phyloP scores from a whole-genome alignment of 2,797 vertebrate species.

The Sebastes nivosus region DNA sequence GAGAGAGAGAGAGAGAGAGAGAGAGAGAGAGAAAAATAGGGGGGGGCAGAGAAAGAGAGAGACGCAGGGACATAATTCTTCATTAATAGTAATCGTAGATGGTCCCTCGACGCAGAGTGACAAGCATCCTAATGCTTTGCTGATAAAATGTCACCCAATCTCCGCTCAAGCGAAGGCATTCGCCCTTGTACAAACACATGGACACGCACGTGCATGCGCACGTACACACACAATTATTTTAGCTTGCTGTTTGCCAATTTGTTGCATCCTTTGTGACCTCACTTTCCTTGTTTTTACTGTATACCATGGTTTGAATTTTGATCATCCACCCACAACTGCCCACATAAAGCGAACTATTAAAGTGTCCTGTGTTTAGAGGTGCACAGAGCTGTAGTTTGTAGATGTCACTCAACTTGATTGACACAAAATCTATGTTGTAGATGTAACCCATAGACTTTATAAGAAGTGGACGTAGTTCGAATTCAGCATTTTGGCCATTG shows the following conservation, averaged over 20 bases:
- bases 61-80: slow-evolving; percentile 66
- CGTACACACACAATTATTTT: slow-evolving; percentile 8
- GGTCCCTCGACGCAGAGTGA: slow-evolving; percentile 64
- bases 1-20: too few species aligned
- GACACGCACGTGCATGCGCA: neutral
- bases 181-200: slow-evolving; percentile 2
- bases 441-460: neutral
- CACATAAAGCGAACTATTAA: neutral
- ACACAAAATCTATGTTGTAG: neutral
- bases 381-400: neutral
- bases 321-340: neutral
- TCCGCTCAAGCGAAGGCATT: slow-evolving; percentile 31
- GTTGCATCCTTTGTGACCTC: slow-evolving; percentile 26
- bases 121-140: slow-evolving; percentile 71
- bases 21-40: too few species aligned
- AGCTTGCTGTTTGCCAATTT: slow-evolving; percentile 23
- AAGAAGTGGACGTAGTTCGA: too few species aligned
- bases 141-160: slow-evolving; percentile 65
- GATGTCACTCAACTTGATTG: neutral
- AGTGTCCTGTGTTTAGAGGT: neutral
- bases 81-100: slow-evolving; percentile 76
- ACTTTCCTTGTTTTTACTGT: slow-evolving; percentile 17
- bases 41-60: neutral
- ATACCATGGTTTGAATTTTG: slow-evolving; percentile 33
- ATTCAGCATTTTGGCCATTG: too few species aligned